Conservation (phyloP, 2,888 invertebrate genomes). For the Clusia tigrina region DNA sequence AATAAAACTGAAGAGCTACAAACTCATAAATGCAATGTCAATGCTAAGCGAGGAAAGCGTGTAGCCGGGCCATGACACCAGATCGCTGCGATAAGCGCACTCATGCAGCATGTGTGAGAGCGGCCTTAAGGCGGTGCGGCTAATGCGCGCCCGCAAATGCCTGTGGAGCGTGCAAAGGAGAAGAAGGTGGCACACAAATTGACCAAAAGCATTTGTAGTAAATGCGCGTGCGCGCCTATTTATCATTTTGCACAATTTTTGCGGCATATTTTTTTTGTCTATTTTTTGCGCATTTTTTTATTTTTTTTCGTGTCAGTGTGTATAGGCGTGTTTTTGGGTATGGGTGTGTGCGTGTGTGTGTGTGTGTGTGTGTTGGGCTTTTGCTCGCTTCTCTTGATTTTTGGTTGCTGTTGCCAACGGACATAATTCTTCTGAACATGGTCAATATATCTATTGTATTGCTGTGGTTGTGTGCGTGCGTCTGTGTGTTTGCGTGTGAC, state of each 20-base stretch:
- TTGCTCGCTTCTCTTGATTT: not conserved
- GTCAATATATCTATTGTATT: not conserved
- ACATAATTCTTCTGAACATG: not conserved
- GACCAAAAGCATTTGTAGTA: not conserved
- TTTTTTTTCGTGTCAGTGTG: not conserved
- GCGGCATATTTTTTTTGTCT: not conserved
- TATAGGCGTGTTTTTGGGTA: too few species aligned
- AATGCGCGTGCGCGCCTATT: not conserved
- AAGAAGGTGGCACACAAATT: too few species aligned
- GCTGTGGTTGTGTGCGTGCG: constrained; percentile 1
- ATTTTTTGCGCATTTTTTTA: not conserved
- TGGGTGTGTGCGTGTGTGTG: too few species aligned
- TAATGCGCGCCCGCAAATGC: not conserved
- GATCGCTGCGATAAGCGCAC: not conserved
- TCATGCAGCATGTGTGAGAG: not conserved
- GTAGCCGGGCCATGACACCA: not conserved
- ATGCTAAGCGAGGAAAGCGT: not conserved
- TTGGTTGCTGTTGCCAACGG: not conserved
- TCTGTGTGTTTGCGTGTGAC: not conserved
- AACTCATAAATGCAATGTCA: not conserved
- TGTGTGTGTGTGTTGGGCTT: constrained; percentile 3
- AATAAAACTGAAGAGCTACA: not conserved
- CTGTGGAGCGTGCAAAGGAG: too few species aligned
- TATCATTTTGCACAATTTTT: not conserved
- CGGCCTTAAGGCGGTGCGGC: not conserved